Percentiles rank a stretch among this genome's conserved stretches.
These are phyloP conservation scores for Melitaea cinxia DNA, from an alignment of 1,140 invertebrate genomes.

Conservation along the genomic window DNA sequence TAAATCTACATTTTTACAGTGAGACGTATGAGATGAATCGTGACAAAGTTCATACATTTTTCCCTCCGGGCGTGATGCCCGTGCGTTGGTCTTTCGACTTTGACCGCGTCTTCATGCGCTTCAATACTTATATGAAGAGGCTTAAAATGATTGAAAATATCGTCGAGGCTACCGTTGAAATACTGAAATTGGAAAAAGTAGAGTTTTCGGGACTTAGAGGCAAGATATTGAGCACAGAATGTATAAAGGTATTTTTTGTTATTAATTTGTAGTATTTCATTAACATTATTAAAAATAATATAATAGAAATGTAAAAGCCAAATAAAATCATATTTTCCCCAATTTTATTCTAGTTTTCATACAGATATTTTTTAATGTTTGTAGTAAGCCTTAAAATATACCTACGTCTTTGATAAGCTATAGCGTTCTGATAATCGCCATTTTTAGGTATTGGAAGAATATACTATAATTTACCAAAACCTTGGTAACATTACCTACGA, in stretches of 20 bases:
- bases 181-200: constrained; percentile 93
- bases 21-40: constrained; percentile 75
- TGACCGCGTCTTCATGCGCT: constrained; percentile 87
- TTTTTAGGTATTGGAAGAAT: constrained; percentile 85
- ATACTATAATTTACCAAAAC: constrained; percentile 85
- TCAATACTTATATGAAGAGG: constrained; percentile 86
- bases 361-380: too few relatives aligned
- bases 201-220: constrained; percentile 92
- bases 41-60: constrained; percentile 73
- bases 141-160: constrained; percentile 84
- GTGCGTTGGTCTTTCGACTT: constrained; percentile 88
- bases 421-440: too few relatives aligned
- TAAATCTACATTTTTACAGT: too few relatives aligned
- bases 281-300: too few relatives aligned
- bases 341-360: too few relatives aligned
- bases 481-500: constrained; percentile 85
- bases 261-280: background rate
- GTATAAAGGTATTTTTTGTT: constrained; percentile 67
- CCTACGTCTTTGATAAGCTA: too few relatives aligned
- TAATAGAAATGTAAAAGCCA: too few relatives aligned
- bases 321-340: too few relatives aligned
- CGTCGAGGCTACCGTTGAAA: constrained; percentile 89
- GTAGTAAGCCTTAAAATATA: too few relatives aligned
- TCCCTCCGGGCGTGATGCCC: constrained; percentile 71
- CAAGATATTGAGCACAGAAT: constrained; percentile 83